Evolutionary conservation across 2,113 vertebrate genomes (phyloP).

Genomic region (Synodontis membranacea): DNA sequence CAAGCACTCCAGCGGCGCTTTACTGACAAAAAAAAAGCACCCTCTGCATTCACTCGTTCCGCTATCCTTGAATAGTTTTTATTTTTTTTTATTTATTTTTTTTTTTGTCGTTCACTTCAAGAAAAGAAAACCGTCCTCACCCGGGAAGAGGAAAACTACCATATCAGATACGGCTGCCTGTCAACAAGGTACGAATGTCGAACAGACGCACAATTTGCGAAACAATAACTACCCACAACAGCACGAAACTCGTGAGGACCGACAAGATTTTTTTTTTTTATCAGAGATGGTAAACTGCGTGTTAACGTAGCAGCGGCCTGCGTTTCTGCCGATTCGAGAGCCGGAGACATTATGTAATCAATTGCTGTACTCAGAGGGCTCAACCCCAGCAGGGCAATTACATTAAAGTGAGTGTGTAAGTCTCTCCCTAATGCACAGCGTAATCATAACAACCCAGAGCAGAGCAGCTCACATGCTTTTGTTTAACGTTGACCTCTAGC

Average conservation of each 20-base stretch:
- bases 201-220: background rate
- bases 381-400: conserved; percentile 19
- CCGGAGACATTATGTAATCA: conserved; percentile 1
- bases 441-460: background rate
- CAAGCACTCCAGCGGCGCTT: background rate
- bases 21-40: background rate
- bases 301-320: background rate
- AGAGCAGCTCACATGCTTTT: background rate
- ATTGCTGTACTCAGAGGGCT: conserved; percentile 4
- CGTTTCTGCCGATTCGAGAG: background rate
- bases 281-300: background rate
- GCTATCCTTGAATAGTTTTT: too few species aligned
- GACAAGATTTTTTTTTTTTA: background rate
- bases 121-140: too few species aligned
- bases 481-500: background rate
- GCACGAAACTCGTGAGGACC: too few species aligned
- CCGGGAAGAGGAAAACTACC: too few species aligned
- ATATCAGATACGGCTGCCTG: too few species aligned
- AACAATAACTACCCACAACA: background rate
- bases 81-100: too few species aligned
- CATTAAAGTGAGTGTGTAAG: conserved; percentile 8
- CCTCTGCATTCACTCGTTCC: background rate
- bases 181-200: background rate
- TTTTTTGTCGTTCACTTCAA: too few species aligned
- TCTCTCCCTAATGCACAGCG: background rate